Evolutionary conservation across 2,797 vertebrate species (phyloP).

Genomic region (Amazona finschi): DNA sequence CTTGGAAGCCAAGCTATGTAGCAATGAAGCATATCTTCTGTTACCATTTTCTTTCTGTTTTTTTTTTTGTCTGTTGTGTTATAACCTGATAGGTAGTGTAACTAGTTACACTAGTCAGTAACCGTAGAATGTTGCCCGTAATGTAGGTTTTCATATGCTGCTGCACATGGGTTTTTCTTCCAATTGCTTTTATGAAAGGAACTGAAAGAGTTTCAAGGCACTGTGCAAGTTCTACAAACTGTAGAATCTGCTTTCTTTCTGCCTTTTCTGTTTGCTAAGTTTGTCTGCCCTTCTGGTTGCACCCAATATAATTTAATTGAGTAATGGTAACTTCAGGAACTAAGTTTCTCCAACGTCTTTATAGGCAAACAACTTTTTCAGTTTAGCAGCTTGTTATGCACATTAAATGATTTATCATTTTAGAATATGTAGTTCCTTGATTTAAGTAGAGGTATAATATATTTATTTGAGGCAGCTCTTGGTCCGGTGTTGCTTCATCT

Average conservation of each 20-base stretch:
- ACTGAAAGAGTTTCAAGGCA: background rate
- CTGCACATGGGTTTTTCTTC: background rate
- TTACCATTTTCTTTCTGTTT: background rate
- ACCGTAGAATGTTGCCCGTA: background rate
- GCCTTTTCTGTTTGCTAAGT: background rate
- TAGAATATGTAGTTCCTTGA: background rate
- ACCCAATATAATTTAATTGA: background rate
- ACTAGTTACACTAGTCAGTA: background rate
- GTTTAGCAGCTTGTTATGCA: background rate
- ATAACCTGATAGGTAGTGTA: background rate
- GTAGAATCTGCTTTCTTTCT: background rate
- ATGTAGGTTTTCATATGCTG: background rate
- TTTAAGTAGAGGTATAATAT: background rate
- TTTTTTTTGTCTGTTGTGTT: background rate
- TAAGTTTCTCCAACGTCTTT: background rate
- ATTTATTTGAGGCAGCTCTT: background rate
- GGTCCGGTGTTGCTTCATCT: background rate
- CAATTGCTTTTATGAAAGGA: background rate
- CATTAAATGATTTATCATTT: background rate
- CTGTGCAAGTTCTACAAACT: background rate
- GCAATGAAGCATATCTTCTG: rapidly evolving
- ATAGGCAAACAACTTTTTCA: background rate
- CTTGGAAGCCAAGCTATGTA: background rate
- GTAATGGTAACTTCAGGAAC: background rate
- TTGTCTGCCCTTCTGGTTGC: background rate